Conservation (phyloP, 1,140 invertebrate species). For the Gonatopus flavifemur region DNA sequence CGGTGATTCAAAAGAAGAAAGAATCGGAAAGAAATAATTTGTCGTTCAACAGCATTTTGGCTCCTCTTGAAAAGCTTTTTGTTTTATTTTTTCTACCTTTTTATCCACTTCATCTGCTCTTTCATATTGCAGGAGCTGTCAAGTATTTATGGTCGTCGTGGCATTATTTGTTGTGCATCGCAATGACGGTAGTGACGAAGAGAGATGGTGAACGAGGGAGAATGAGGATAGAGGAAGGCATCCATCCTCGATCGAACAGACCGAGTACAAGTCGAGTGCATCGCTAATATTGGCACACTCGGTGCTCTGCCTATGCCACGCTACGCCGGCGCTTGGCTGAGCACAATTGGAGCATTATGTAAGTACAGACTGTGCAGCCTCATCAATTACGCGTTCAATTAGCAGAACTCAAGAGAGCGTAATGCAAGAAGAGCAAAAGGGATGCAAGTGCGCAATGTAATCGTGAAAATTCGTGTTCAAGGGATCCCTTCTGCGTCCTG, state of each 20-base stretch:
- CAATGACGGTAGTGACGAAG: too few species aligned
- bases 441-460: not conserved
- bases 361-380: conserved; percentile 48
- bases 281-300: conserved; percentile 49
- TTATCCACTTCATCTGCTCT: conserved; percentile 6
- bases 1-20: too few species aligned
- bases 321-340: conserved; percentile 39
- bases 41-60: too few species aligned
- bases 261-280: conserved; percentile 49
- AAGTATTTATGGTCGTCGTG: conserved; percentile 46
- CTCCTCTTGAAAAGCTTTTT: too few species aligned
- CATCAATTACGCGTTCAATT: conserved; percentile 49
- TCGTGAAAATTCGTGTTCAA: conserved; percentile 21
- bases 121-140: conserved; percentile 44
- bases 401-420: conserved; percentile 25
- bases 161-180: conserved; percentile 45
- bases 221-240: conserved; percentile 25
- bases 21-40: too few species aligned
- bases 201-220: not conserved
- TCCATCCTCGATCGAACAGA: too few species aligned
- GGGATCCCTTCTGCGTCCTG: too few species aligned
- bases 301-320: conserved; percentile 15
- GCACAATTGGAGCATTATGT: conserved; percentile 49
- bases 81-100: not conserved
- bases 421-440: not conserved